Conservation (phyloP, 1,140 invertebrate species). For the Nasonia longicornis region DNA sequence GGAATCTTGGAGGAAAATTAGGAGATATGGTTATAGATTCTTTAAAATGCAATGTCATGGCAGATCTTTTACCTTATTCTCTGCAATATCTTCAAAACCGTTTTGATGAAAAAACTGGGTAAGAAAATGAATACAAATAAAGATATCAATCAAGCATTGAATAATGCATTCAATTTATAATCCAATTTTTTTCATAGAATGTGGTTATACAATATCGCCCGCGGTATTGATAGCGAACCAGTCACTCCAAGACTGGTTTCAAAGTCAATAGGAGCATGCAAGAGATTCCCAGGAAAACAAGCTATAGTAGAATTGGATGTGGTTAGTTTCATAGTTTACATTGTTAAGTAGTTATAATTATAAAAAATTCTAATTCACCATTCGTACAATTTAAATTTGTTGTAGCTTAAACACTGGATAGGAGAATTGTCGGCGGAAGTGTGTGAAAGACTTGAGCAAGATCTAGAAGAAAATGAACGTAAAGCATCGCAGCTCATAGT, state of each 20-base stretch:
- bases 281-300: constrained; percentile 89
- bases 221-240: constrained; percentile 89
- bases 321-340: constrained; percentile 63
- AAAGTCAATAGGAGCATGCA: constrained; percentile 96
- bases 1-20: constrained; percentile 90
- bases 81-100: constrained; percentile 76
- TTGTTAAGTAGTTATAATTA: not conserved
- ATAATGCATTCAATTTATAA: constrained; percentile 27
- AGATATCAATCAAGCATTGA: not conserved
- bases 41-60: constrained; percentile 83
- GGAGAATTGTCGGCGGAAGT: constrained; percentile 85
- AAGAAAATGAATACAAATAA: constrained; percentile 43
- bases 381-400: constrained; percentile 38
- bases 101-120: constrained; percentile 90
- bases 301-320: constrained; percentile 79
- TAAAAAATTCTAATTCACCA: not conserved
- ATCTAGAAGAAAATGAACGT: constrained; percentile 79
- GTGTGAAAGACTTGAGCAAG: constrained; percentile 85
- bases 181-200: constrained; percentile 64
- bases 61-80: constrained; percentile 78
- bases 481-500: constrained; percentile 76
- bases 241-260: constrained; percentile 85
- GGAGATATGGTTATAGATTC: constrained; percentile 80
- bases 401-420: constrained; percentile 79
- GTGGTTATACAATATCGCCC: constrained; percentile 89